Evolutionary conservation across 1,140 invertebrate genomes (phyloP), one percentile per base, ranked within the genome.

Genomic region (Drosophila sturtevanti): DNA sequence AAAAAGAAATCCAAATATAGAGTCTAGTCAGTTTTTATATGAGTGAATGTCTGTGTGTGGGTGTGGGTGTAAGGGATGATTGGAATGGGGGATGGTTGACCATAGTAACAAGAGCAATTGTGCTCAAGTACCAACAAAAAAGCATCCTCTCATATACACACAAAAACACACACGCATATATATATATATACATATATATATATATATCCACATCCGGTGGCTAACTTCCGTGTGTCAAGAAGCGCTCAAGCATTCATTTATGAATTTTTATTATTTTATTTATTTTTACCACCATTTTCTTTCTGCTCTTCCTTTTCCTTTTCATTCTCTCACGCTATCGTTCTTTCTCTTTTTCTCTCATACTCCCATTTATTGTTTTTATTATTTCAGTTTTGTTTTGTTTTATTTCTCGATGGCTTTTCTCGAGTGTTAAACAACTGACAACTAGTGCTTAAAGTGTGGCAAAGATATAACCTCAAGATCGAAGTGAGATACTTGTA

Each of bases 161-260:
- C 14, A 4, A 0, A 51, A 58, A 77, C 16, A 59, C 9, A 70
- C 31, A 54, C 61, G 69, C 41, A 18, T 21, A 66, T 16, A 55
- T 7, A 37, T n/a, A 24, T 38, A 34, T n/a, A 64, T 21, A 44
- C 11, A 51, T 21, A 41, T 63, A 22, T 22, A 56, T 55, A 61
- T 16, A 54, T 48, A 72, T 48, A 66, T 56, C 44, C 61, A 77
- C 72, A 77, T 86, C 81, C 82, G 70, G 82, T 71, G 64, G 55
- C 78, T 37, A 78, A 86, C 82, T 77, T 86, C 82, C 81, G 78
- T 86, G 74, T 87, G 82, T 87, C 78, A 86, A 86, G 74, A 72
- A 70, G 81, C 81, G 61, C 82, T 86, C 82, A 72, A 72, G 81
- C 81, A 87, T 86, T 82, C 65, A 86, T 86, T 86, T 86, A 87